These are phyloP conservation scores for Podiceps cristatus DNA, from an alignment of 2,113 vertebrate genomes.

Conservation along the genomic window DNA sequence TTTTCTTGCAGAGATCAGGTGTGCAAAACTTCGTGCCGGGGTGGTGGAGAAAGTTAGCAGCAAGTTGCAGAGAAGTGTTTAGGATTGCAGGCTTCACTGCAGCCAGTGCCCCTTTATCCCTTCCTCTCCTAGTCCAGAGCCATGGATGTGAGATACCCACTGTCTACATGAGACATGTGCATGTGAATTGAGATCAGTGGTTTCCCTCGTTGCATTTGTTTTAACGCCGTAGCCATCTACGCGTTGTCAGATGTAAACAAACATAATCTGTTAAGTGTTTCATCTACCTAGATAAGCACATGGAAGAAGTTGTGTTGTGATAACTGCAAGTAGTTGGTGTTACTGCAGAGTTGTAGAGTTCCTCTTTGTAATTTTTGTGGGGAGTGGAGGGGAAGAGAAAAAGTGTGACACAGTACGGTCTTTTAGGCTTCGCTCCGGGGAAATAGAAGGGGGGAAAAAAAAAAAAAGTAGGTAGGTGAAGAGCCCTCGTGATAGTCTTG, in stretches of 20 bases:
- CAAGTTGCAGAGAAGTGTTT: neutral
- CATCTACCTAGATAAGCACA: neutral
- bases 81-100: neutral
- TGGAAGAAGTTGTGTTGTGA: neutral
- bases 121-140: neutral
- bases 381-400: neutral
- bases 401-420: neutral
- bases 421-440: neutral
- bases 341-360: neutral
- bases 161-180: neutral
- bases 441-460: neutral
- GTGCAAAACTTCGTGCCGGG: neutral
- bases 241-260: neutral
- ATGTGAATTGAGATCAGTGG: neutral
- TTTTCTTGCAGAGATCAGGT: conserved; percentile 36
- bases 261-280: neutral
- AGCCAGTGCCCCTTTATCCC: neutral
- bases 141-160: neutral
- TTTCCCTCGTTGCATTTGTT: neutral
- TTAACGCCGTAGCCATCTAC: neutral
- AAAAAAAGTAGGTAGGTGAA: neutral
- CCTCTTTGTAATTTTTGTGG: neutral
- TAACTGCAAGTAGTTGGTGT: neutral
- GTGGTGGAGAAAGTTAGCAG: neutral
- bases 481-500: neutral